phyloP scores from a whole-genome alignment of 2,888 invertebrate species.

The Drosophila hamatofila region DNA sequence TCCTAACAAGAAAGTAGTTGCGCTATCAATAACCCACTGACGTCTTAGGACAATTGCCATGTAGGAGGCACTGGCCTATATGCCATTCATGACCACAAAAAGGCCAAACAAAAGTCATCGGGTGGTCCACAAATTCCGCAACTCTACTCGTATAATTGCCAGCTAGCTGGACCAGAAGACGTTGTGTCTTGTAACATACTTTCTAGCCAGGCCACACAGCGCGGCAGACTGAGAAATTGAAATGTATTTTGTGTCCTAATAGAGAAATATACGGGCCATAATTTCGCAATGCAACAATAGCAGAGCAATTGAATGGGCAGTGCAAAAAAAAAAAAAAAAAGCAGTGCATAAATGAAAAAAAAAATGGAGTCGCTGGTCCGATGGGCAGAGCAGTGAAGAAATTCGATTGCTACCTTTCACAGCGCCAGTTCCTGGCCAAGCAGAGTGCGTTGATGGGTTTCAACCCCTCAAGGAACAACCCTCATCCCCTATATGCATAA shows the following conservation, averaged over 20 bases:
- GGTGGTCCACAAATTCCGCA: slow-evolving; percentile 77
- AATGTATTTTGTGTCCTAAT: slow-evolving; percentile 73
- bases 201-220: slow-evolving; percentile 65
- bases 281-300: slow-evolving; percentile 72
- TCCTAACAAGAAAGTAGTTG: slow-evolving; percentile 75
- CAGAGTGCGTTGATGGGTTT: slow-evolving; percentile 64
- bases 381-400: slow-evolving; percentile 27
- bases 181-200: slow-evolving; percentile 15
- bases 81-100: slow-evolving; percentile 79
- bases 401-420: slow-evolving; percentile 72
- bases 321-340: slow-evolving; percentile 55
- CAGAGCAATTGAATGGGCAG: slow-evolving; percentile 56
- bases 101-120: slow-evolving; percentile 74
- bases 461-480: slow-evolving; percentile 75
- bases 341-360: slow-evolving; percentile 63
- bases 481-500: slow-evolving; percentile 67
- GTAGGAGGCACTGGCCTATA: slow-evolving; percentile 63
- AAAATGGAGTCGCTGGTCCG: slow-evolving; percentile 69
- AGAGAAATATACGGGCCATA: slow-evolving; percentile 74
- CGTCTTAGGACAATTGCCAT: slow-evolving; percentile 66
- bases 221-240: slow-evolving; percentile 65
- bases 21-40: slow-evolving; percentile 70
- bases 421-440: slow-evolving; percentile 74
- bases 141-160: slow-evolving; percentile 62
- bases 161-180: slow-evolving; percentile 30